A percentile compares a stretch with the other conserved stretches of the same genome.
phyloP scores from a whole-genome alignment of 2,797 vertebrate species.

The Phataginus tetradactyla region DNA sequence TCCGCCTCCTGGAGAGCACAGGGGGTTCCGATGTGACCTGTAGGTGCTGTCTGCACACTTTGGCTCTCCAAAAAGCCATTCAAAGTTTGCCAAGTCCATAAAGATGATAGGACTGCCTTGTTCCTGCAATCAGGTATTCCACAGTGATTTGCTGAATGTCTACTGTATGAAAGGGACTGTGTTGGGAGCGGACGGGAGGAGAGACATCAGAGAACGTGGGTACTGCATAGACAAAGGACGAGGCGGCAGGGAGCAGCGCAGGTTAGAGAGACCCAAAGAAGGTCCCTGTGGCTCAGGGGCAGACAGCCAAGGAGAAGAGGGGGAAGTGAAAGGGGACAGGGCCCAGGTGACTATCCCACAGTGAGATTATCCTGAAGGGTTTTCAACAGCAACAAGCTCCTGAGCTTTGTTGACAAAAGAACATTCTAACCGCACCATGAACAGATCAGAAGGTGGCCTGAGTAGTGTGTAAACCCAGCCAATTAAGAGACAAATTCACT shows the following conservation, averaged over 20 bases:
- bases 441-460: background rate
- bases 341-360: background rate
- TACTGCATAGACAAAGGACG: background rate
- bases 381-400: background rate
- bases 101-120: background rate
- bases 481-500: background rate
- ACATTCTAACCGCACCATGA: background rate
- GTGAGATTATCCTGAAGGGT: background rate
- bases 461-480: background rate
- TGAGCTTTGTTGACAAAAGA: background rate
- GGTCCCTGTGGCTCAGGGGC: background rate
- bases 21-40: background rate
- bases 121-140: background rate
- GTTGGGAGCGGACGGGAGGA: background rate
- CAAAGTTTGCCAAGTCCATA: background rate
- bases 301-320: background rate
- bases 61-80: background rate
- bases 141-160: background rate
- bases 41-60: too few relatives aligned
- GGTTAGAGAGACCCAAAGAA: background rate
- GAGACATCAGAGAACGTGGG: background rate
- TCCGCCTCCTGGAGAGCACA: background rate
- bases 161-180: background rate
- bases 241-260: background rate
- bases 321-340: accelerated